A percentile compares a stretch with the other conserved stretches of the same genome.
Evolutionary conservation across 2,888 invertebrate genomes (phyloP).

Genomic region (Ramazzottius varieornatus): DNA sequence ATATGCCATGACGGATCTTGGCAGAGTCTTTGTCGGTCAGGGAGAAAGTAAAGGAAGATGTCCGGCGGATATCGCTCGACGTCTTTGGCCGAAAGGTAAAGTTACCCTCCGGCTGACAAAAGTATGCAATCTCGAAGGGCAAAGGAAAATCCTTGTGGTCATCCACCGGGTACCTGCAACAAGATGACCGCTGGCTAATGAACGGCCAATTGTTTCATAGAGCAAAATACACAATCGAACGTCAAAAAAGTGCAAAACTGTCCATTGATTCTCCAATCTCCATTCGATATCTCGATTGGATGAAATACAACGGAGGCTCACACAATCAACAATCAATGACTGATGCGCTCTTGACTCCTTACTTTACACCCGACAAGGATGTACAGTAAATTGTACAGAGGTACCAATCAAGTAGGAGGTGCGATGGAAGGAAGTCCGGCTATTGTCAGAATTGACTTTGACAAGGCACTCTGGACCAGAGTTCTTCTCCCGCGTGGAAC

Average conservation of each 20-base stretch:
- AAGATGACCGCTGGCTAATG: background rate
- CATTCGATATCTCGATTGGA: slow-evolving; percentile 47
- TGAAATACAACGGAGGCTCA: too few species aligned
- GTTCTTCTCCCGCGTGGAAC: too few species aligned
- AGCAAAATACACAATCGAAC: slow-evolving; percentile 2
- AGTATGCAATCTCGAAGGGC: slow-evolving; percentile 92
- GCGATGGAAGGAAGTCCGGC: too few species aligned
- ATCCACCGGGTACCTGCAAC: slow-evolving; percentile 24
- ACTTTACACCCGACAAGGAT: too few species aligned
- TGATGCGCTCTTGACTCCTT: too few species aligned
- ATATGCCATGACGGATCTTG: slow-evolving; percentile 69
- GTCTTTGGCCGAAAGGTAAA: slow-evolving; percentile 48
- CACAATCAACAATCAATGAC: too few species aligned
- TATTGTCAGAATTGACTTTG: too few species aligned
- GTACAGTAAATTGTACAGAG: too few species aligned
- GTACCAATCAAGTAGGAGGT: too few species aligned
- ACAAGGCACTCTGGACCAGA: too few species aligned
- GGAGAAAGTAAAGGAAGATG: slow-evolving; percentile 81
- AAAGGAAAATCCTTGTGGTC: slow-evolving; percentile 58
- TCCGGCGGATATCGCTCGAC: slow-evolving; percentile 24
- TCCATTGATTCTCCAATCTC: background rate
- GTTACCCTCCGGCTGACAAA: slow-evolving; percentile 98
- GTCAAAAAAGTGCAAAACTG: slow-evolving; percentile 1
- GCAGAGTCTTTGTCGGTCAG: slow-evolving; percentile 96
- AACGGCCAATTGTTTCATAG: background rate